These are phyloP conservation scores for Hesperia comma DNA, from an alignment of 2,888 invertebrate species.

Conservation along the genomic window DNA sequence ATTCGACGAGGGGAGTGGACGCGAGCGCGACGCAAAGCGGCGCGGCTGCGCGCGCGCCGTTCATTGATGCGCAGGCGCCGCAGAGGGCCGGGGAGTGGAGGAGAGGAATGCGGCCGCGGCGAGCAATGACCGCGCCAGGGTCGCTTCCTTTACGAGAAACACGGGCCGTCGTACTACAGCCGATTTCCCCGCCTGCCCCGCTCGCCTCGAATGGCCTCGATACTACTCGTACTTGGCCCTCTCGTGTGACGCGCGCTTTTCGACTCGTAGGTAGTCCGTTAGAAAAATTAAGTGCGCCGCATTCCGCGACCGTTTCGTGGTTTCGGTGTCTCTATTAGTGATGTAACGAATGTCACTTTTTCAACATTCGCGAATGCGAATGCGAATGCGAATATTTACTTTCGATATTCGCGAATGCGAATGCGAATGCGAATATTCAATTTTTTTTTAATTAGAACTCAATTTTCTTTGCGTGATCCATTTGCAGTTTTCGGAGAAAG, in stretches of 20 bases:
- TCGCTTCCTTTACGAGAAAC: constrained; percentile 83
- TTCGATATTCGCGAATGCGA: too few relatives aligned
- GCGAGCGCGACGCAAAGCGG: constrained; percentile 53
- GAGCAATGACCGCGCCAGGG: constrained; percentile 84
- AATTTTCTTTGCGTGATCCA: too few relatives aligned
- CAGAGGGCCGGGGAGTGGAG: constrained; percentile 59
- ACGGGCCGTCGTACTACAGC: constrained; percentile 80
- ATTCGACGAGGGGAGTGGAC: constrained; percentile 65
- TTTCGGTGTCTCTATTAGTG: constrained; percentile 62
- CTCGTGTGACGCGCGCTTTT: constrained; percentile 75
- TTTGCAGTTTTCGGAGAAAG: too few relatives aligned
- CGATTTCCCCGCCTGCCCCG: constrained; percentile 58
- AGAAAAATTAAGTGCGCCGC: constrained; percentile 82
- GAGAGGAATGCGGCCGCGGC: constrained; percentile 81
- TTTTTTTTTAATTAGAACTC: too few relatives aligned
- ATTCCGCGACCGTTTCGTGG: constrained; percentile 69
- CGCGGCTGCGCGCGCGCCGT: constrained; percentile 74
- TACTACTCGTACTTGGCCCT: constrained; percentile 72
- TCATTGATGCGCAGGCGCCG: constrained; percentile 82
- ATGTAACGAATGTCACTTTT: too few relatives aligned
- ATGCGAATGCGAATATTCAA: too few relatives aligned
- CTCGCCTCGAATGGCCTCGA: constrained; percentile 55
- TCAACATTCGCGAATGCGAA: too few relatives aligned
- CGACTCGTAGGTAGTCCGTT: constrained; percentile 79
- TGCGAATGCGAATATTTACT: too few relatives aligned